phyloP scores from a whole-genome alignment of 2,113 vertebrate species.

The Butorides virescens region DNA sequence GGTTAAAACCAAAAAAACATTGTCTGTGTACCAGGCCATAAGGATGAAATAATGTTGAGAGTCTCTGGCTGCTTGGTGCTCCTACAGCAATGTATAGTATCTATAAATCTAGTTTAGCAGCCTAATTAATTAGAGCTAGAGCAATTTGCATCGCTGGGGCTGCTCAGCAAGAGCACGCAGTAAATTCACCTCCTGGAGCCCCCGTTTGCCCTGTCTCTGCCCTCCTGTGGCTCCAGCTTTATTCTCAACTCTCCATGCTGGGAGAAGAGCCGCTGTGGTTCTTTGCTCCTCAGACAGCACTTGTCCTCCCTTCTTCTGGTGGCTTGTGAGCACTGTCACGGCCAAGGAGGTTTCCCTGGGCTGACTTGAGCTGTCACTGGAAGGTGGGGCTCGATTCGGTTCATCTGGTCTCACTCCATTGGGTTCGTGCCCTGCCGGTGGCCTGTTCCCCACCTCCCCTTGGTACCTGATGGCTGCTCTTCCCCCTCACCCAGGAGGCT shows the following conservation, averaged over 20 bases:
- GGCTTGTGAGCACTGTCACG: not conserved
- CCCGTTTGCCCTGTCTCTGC: not conserved
- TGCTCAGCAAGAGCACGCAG: not conserved
- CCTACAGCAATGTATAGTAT: not conserved
- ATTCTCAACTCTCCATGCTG: accelerated
- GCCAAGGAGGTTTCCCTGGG: not conserved
- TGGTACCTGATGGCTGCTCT: not conserved
- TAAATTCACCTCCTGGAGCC: not conserved
- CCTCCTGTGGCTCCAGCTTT: not conserved
- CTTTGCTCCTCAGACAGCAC: not conserved
- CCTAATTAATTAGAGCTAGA: slow-evolving; percentile 25
- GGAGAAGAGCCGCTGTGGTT: not conserved
- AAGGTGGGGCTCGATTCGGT: not conserved
- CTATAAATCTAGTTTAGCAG: slow-evolving; percentile 1
- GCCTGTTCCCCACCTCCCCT: not conserved
- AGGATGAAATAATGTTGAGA: slow-evolving; percentile 3
- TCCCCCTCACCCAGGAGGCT: not conserved
- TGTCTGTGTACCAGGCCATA: not conserved
- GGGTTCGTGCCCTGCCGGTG: not conserved
- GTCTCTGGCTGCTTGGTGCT: not conserved
- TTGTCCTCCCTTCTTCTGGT: not conserved
- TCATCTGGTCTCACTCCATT: not conserved
- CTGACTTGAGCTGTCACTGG: not conserved
- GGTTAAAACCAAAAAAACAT: slow-evolving; percentile 8
- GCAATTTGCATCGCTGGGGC: slow-evolving; percentile 16